Conservation (phyloP, 2,888 invertebrate species). For the Trypoxylon attenuatum region DNA sequence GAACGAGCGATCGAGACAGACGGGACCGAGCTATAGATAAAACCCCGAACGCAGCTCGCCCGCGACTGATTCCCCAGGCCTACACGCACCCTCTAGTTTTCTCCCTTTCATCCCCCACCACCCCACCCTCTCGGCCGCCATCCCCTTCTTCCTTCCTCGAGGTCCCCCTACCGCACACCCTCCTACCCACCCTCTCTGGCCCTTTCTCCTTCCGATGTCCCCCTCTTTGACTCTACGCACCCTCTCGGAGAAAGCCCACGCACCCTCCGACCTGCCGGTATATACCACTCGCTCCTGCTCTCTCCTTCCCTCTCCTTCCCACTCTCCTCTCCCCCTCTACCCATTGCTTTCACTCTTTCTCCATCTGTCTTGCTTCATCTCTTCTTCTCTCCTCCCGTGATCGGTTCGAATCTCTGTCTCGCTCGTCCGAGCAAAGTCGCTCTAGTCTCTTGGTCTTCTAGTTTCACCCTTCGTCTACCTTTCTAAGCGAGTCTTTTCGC, state of each 20-base stretch:
- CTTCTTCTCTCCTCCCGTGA: slow-evolving; percentile 15
- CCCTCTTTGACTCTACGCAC: slow-evolving; percentile 64
- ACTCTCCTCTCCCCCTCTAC: slow-evolving; percentile 12
- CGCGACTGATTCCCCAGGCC: slow-evolving; percentile 74
- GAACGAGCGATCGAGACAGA: slow-evolving; percentile 50
- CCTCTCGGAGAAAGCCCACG: slow-evolving; percentile 66
- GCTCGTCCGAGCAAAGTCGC: background rate
- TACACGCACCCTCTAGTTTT: slow-evolving; percentile 73
- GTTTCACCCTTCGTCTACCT: slow-evolving; percentile 41
- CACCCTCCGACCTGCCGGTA: slow-evolving; percentile 62
- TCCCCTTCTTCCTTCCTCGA: slow-evolving; percentile 37
- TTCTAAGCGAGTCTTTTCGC: slow-evolving; percentile 22
- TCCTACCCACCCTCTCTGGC: slow-evolving; percentile 45
- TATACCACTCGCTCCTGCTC: slow-evolving; percentile 25
- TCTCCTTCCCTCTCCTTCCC: slow-evolving; percentile 21
- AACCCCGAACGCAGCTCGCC: slow-evolving; percentile 73
- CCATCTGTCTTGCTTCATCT: slow-evolving; percentile 18
- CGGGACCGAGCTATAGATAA: slow-evolving; percentile 68
- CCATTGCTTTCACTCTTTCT: slow-evolving; percentile 19
- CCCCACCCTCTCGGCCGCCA: slow-evolving; percentile 54
- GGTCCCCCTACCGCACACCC: slow-evolving; percentile 21
- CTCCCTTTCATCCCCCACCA: slow-evolving; percentile 67
- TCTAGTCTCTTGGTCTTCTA: slow-evolving; percentile 22
- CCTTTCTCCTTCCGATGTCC: slow-evolving; percentile 63
- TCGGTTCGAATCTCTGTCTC: slow-evolving; percentile 26